phyloP scores from a whole-genome alignment of 2,888 invertebrate genomes.

The Amphipyra berbera region DNA sequence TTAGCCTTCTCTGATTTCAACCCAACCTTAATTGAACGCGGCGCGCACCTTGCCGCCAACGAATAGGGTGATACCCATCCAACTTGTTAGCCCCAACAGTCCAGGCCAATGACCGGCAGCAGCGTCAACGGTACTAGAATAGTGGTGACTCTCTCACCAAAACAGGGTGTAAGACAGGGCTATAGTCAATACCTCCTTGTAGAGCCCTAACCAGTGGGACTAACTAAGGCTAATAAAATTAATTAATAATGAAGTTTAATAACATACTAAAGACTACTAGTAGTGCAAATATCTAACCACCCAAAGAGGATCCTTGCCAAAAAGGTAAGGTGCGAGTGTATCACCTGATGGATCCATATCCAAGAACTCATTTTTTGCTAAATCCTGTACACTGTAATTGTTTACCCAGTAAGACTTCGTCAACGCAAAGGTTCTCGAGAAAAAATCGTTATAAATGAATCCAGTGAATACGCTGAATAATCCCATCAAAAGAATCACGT shows the following conservation, averaged over 20 bases:
- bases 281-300: constrained; percentile 73
- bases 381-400: constrained; percentile 29
- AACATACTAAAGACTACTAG: too few relatives aligned
- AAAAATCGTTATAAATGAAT: constrained; percentile 98
- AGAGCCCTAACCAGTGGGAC: too few relatives aligned
- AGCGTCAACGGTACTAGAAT: too few relatives aligned
- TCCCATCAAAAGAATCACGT: constrained; percentile 98
- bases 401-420: constrained; percentile 94
- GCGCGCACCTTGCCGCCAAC: too few relatives aligned
- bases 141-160: too few relatives aligned
- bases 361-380: constrained; percentile 61
- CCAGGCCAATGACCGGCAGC: too few relatives aligned
- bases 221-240: neutral
- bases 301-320: constrained; percentile 95
- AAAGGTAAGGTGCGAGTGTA: constrained; percentile 92
- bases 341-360: constrained; percentile 91
- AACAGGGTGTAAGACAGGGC: too few relatives aligned
- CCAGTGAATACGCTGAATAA: constrained; percentile 99
- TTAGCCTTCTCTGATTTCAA: too few relatives aligned
- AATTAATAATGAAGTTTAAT: neutral
- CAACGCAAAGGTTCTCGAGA: constrained; percentile 96
- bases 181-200: too few relatives aligned
- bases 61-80: too few relatives aligned
- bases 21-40: too few relatives aligned
- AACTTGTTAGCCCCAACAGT: too few relatives aligned